phyloP scores from a whole-genome alignment of 2,113 vertebrate genomes.

The Clarias gariepinus region DNA sequence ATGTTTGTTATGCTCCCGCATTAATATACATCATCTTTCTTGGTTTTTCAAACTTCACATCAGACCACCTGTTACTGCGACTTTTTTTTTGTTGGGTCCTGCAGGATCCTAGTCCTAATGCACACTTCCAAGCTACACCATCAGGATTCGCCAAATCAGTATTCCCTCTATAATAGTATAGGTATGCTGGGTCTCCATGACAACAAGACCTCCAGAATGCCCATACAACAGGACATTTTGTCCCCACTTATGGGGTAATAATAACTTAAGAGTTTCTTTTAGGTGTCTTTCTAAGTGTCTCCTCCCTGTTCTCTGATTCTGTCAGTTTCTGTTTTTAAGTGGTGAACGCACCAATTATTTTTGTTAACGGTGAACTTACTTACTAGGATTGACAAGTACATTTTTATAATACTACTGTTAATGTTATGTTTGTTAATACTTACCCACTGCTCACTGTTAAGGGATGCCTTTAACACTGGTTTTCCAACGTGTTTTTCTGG shows the following conservation, averaged over 20 bases:
- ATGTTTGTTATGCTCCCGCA: background rate
- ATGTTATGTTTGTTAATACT: slow-evolving; percentile 37
- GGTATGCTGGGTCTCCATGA: too few relatives aligned
- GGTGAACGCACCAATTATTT: too few relatives aligned
- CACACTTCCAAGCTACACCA: background rate
- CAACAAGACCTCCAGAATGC: too few relatives aligned
- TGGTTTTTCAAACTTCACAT: background rate
- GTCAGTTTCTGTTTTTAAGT: too few relatives aligned
- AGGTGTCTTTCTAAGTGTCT: too few relatives aligned
- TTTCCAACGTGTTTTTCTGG: slow-evolving; percentile 76
- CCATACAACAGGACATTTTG: too few relatives aligned
- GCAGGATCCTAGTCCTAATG: background rate
- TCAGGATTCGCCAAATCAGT: background rate
- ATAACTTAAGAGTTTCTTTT: too few relatives aligned
- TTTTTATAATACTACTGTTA: background rate
- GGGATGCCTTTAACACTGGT: slow-evolving; percentile 78
- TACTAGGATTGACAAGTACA: background rate
- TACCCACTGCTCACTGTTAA: slow-evolving; percentile 84
- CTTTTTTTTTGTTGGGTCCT: background rate
- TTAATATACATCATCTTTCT: background rate
- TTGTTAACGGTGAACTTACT: too few relatives aligned
- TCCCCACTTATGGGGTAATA: too few relatives aligned
- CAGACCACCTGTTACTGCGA: background rate
- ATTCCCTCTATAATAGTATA: too few relatives aligned
- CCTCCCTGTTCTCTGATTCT: too few relatives aligned